These are phyloP conservation scores for Deilephila porcellus DNA, from an alignment of 2,888 invertebrate genomes.

Conservation along the genomic window DNA sequence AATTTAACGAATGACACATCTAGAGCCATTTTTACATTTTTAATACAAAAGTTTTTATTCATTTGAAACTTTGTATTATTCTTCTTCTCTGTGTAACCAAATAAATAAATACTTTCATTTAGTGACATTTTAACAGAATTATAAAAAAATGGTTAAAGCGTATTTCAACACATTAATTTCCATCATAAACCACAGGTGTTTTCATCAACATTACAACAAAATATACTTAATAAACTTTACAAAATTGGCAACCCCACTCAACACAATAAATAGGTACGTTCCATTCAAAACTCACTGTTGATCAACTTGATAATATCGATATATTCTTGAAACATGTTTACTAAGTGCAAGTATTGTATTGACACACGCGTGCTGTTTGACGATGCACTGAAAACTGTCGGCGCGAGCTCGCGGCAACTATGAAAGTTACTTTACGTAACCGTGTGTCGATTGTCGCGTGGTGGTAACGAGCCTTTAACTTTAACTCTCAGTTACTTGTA, in stretches of 20 bases:
- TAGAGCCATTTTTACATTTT: too few relatives aligned
- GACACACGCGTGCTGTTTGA: background rate
- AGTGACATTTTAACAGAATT: too few relatives aligned
- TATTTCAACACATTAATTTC: too few relatives aligned
- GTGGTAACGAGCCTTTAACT: conserved; percentile 15
- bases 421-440: conserved; percentile 37
- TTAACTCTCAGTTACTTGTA: background rate
- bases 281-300: conserved; percentile 41
- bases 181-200: too few relatives aligned
- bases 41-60: too few relatives aligned
- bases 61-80: too few relatives aligned
- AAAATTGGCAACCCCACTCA: background rate
- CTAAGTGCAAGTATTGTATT: conserved; percentile 12
- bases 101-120: too few relatives aligned
- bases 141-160: too few relatives aligned
- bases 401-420: background rate
- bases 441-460: conserved; percentile 13
- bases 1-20: too few relatives aligned
- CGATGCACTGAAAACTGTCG: conserved; percentile 26
- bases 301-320: conserved; percentile 46
- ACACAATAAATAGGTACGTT: background rate
- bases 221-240: too few relatives aligned
- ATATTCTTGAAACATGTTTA: conserved; percentile 45
- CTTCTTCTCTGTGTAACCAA: too few relatives aligned
- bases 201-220: too few relatives aligned